A percentile compares a stretch with the other conserved stretches of the same genome.
phyloP scores from a whole-genome alignment of 2,113 vertebrate species.

The Hepsetus odoe region DNA sequence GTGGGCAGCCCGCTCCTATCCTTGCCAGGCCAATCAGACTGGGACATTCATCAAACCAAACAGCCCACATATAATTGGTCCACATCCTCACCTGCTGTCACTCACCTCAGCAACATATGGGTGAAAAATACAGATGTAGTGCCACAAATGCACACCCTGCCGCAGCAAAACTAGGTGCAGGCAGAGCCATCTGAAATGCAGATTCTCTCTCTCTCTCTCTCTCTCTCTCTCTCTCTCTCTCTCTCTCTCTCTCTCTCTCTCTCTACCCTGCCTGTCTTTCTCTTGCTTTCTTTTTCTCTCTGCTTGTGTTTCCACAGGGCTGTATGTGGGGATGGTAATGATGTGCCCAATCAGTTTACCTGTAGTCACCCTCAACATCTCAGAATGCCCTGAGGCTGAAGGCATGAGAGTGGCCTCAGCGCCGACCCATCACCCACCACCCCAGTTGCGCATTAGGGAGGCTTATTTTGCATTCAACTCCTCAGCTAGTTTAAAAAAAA shows the following conservation, averaged over 20 bases:
- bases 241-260: constrained; percentile 13
- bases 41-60: constrained; percentile 77
- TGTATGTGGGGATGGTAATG: constrained; percentile 68
- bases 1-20: constrained; percentile 69
- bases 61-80: constrained; percentile 78
- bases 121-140: constrained; percentile 71
- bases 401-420: constrained; percentile 48
- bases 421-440: constrained; percentile 28
- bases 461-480: constrained; percentile 67
- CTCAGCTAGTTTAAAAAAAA: constrained; percentile 52
- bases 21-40: constrained; percentile 67
- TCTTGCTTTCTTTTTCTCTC: constrained; percentile 2
- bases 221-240: constrained; percentile 10
- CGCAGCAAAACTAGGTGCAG: constrained; percentile 51
- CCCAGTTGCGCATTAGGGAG: constrained; percentile 54
- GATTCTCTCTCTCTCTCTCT: constrained; percentile 53
- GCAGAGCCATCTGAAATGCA: constrained; percentile 72
- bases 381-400: constrained; percentile 63
- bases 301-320: constrained; percentile 55
- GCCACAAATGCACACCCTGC: constrained; percentile 60
- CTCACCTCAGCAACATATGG: constrained; percentile 69
- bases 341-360: constrained; percentile 74
- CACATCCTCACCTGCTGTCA: constrained; percentile 78
- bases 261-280: neutral
- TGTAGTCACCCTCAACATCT: constrained; percentile 56